Percentiles rank a stretch among this genome's conserved stretches.
Conservation (phyloP, 2,797 vertebrate genomes). For the Channallabes apus region DNA sequence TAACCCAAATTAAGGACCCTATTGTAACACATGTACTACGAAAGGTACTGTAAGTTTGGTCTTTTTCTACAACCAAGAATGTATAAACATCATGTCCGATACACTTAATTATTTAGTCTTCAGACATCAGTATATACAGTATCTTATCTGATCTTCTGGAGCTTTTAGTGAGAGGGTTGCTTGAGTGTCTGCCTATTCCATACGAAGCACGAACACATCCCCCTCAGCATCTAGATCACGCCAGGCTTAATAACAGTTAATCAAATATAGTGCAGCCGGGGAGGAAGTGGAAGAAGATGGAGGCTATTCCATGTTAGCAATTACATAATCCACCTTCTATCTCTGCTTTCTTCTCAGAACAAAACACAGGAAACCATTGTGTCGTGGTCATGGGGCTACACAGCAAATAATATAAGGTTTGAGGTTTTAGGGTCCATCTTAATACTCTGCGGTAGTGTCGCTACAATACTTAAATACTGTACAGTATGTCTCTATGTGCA, state of each 20-base stretch:
- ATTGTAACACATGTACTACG: neutral
- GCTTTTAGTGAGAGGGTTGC: neutral
- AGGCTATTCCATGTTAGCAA: neutral
- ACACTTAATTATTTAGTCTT: neutral
- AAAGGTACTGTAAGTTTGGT: neutral
- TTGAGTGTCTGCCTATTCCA: neutral
- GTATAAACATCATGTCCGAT: neutral
- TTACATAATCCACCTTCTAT: neutral
- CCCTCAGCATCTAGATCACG: constrained; percentile 55
- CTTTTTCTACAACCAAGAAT: neutral
- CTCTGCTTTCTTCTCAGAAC: neutral
- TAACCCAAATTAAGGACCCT: neutral
- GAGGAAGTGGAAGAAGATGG: neutral
- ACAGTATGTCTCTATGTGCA: neutral
- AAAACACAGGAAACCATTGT: neutral
- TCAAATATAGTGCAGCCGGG: constrained; percentile 31
- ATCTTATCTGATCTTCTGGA: neutral
- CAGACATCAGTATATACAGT: neutral
- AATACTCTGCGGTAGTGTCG: neutral
- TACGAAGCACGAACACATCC: neutral
- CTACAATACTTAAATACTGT: neutral
- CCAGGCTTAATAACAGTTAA: constrained; percentile 51
- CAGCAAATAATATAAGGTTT: neutral
- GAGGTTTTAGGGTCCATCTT: neutral
- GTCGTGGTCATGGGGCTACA: neutral